Evolutionary conservation across 1,140 invertebrate species (phyloP).

Genomic region (Drosophila takahashii): DNA sequence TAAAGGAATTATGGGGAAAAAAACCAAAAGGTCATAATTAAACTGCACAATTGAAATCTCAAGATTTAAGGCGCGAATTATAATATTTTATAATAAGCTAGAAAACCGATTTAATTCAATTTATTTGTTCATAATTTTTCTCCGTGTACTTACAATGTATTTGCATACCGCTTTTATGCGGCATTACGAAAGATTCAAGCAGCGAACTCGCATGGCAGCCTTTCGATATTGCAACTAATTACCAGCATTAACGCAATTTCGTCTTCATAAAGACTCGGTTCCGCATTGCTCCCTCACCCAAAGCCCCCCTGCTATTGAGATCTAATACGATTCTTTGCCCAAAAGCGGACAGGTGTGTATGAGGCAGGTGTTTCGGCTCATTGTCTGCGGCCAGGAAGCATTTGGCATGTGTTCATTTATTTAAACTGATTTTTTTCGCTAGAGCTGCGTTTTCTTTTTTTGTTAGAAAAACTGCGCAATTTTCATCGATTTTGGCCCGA

Average conservation of each 20-base stretch:
- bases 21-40: no score
- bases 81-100: no score
- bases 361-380: conserved; percentile 70
- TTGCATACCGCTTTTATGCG: conserved; percentile 64
- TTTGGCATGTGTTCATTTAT: conserved; percentile 69
- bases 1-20: no score
- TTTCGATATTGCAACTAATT: conserved; percentile 80
- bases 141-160: conserved; percentile 53
- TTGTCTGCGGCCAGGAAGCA: conserved; percentile 69
- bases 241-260: conserved; percentile 77
- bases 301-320: conserved; percentile 17
- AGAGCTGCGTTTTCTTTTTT: conserved; percentile 18
- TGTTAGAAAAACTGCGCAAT: conserved; percentile 64
- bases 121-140: conserved; percentile 1
- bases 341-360: conserved; percentile 63
- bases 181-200: conserved; percentile 74
- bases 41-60: no score
- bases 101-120: no score
- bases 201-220: conserved; percentile 73
- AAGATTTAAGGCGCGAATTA: no score
- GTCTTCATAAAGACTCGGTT: conserved; percentile 42
- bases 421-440: conserved; percentile 49
- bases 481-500: conserved; percentile 69
- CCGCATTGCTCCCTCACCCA: conserved; percentile 44
- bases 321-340: conserved; percentile 75